Conservation (phyloP, 1,140 invertebrate genomes). For the Euglossa dilemma region DNA sequence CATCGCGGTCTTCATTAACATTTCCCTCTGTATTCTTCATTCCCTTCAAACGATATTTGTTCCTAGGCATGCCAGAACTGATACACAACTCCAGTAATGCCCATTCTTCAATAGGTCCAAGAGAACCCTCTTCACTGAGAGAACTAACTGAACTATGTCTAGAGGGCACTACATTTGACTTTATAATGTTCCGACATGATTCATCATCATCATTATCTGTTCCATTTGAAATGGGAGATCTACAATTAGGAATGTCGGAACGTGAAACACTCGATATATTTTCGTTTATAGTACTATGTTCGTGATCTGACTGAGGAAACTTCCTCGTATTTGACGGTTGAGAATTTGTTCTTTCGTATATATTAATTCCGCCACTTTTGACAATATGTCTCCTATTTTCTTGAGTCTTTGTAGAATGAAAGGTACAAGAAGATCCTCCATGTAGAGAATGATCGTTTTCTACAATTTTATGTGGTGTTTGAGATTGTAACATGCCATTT, state of each 20-base stretch:
- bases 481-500: neutral
- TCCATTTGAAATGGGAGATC: constrained; percentile 27
- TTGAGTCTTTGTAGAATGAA: constrained; percentile 10
- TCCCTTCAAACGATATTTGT: constrained; percentile 49
- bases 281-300: constrained; percentile 23
- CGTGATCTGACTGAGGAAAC: constrained; percentile 9
- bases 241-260: constrained; percentile 29
- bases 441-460: constrained; percentile 12
- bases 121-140: constrained; percentile 36
- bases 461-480: constrained; percentile 9
- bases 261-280: neutral
- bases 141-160: constrained; percentile 50
- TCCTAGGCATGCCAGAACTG: constrained; percentile 49
- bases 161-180: constrained; percentile 29
- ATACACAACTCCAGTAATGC: constrained; percentile 52
- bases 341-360: constrained; percentile 25
- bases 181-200: constrained; percentile 1
- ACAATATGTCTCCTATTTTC: constrained; percentile 10
- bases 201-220: constrained; percentile 42
- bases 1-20: constrained; percentile 42
- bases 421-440: neutral
- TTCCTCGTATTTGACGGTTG: neutral
- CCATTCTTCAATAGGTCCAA: constrained; percentile 55
- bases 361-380: constrained; percentile 25
- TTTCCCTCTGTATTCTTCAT: constrained; percentile 31